Base-by-base conservation (phyloP, 2,797 vertebrate genomes). In the Cyprinodon diabolis region DNA sequence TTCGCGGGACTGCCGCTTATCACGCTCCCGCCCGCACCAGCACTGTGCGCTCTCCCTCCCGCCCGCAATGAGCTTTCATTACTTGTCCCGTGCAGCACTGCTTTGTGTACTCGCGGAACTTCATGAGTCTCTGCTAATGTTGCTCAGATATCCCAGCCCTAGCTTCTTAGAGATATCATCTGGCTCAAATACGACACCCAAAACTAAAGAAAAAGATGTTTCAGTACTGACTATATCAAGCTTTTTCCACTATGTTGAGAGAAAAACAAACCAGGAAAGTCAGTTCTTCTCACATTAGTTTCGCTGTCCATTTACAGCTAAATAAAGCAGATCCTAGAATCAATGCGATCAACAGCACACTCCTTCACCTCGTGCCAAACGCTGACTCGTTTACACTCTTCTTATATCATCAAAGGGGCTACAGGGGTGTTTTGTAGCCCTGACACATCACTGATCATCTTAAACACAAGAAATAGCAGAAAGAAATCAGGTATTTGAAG, bases 351-450 rank as follows among this genome's bases (percentile, higher is more conserved):
- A 81, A 69, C 84, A 84, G 84, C 89, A 90, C 82, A 87, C 72
- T 72, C 82, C 76, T 85, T 89, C 90, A 90, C 86, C 81, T 86
- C 85, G 90, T 91, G 88, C 90, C 91, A 91, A 91, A 65, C 91
- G 89, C 83, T 88, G 82, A 88, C 82, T 84, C 77, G 79, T 86
- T 76, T 84, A 71, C 65, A 60, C 79, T 86, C 76, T 73, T 86
- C n/a, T 51, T 47, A 55, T 63, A 75, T 81, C 79, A 67, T 66
- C 7, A 56, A 68, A 23, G 68, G 40, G 67, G 60, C 47, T 74
- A 0, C 13, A 15, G 65, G 55, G 62, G 62, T 25, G 25, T 63
- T n/a, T 30, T 51, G 67, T 9, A 37, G 70, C 65, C 49, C n/a
- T 66, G 19, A 79, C 75, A 65, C 45, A 81, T 76, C 71, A 21